A percentile compares a stretch with the other conserved stretches of the same genome.
Evolutionary conservation across 2,797 vertebrate species (phyloP).

Genomic region (Clarias pachynema): DNA sequence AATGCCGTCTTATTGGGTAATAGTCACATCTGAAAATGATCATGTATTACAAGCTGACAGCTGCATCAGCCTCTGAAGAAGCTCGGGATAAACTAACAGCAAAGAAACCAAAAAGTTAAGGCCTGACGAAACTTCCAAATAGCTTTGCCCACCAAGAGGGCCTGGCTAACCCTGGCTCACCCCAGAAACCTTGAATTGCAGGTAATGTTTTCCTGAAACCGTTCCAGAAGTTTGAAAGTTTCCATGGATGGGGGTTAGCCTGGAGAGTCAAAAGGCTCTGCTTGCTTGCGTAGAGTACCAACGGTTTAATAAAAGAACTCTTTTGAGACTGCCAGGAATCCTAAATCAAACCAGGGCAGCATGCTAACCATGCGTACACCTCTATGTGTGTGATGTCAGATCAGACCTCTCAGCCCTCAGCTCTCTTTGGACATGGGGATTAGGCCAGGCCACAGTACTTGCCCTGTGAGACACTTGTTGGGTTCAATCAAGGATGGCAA

Average conservation of each 20-base stretch:
- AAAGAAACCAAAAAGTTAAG: slow-evolving; percentile 13
- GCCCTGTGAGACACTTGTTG: slow-evolving; percentile 71
- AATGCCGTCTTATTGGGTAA: slow-evolving; percentile 43
- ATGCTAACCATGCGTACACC: slow-evolving; percentile 53
- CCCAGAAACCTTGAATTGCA: slow-evolving; percentile 71
- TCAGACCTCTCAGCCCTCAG: slow-evolving; percentile 66
- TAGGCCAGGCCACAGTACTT: slow-evolving; percentile 69
- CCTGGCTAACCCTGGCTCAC: slow-evolving; percentile 70
- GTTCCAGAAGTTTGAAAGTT: slow-evolving; percentile 75
- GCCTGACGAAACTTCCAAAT: slow-evolving; percentile 42
- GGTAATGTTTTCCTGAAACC: slow-evolving; percentile 78
- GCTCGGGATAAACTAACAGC: slow-evolving; percentile 21
- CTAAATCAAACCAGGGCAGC: slow-evolving; percentile 63
- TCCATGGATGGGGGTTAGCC: slow-evolving; percentile 68
- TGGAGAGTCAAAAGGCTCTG: slow-evolving; percentile 49
- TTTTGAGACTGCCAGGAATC: slow-evolving; percentile 70
- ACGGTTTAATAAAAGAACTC: slow-evolving; percentile 71
- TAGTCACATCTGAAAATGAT: slow-evolving; percentile 50
- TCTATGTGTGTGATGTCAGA: slow-evolving; percentile 65
- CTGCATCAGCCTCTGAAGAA: slow-evolving; percentile 47
- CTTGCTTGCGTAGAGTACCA: slow-evolving; percentile 55
- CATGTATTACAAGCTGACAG: slow-evolving; percentile 42
- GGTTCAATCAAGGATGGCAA: slow-evolving; percentile 71
- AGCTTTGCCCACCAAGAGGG: slow-evolving; percentile 65
- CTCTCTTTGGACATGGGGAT: slow-evolving; percentile 68